Evolutionary conservation across 2,113 vertebrate species (phyloP).

Genomic region (Siphamia tubifer): DNA sequence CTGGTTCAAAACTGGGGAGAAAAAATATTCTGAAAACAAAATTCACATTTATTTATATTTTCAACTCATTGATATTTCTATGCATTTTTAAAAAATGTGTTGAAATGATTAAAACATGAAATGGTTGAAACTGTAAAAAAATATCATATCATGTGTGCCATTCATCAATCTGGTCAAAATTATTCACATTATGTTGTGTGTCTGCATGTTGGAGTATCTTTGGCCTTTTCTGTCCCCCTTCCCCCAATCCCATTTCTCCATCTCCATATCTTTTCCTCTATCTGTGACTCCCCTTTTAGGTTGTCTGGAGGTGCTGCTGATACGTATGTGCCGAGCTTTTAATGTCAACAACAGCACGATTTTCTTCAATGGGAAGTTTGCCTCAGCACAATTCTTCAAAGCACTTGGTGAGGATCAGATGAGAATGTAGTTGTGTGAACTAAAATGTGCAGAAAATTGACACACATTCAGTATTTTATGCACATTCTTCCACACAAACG

Average conservation of each 20-base stretch:
- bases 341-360: slow-evolving; percentile 87
- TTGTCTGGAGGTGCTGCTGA: slow-evolving; percentile 89
- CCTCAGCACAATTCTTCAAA: slow-evolving; percentile 86
- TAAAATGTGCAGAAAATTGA: background rate
- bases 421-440: background rate
- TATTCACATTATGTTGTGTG: slow-evolving; percentile 52
- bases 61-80: slow-evolving; percentile 3
- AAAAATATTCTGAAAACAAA: slow-evolving; percentile 19
- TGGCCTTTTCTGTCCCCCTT: slow-evolving; percentile 1
- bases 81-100: slow-evolving; percentile 45
- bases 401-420: slow-evolving; percentile 83
- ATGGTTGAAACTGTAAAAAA: slow-evolving; percentile 49
- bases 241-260: slow-evolving; percentile 8
- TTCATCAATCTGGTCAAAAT: slow-evolving; percentile 59
- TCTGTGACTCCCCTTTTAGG: slow-evolving; percentile 76
- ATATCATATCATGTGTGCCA: slow-evolving; percentile 38
- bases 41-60: background rate
- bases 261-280: slow-evolving; percentile 50
- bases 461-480: background rate
- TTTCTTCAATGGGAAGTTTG: slow-evolving; percentile 90
- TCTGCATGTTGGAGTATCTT: slow-evolving; percentile 66
- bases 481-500: background rate
- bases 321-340: slow-evolving; percentile 89
- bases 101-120: slow-evolving; percentile 31
- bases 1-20: slow-evolving; percentile 5